Base-by-base conservation (phyloP, 2,888 invertebrate genomes). In the Caenorhabditis panamensis region DNA sequence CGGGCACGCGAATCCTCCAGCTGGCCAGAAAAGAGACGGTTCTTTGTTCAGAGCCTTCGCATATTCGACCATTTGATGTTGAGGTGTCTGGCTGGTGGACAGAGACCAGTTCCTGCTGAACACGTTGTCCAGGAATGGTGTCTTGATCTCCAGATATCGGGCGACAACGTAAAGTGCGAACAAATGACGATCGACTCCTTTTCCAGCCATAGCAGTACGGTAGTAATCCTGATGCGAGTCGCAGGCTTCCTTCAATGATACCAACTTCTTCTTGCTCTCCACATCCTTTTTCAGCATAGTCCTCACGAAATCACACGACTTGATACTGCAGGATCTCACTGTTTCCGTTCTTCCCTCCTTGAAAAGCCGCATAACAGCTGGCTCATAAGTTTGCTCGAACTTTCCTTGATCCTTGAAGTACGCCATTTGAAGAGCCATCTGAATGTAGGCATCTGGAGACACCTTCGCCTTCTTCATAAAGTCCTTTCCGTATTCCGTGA, bases 121-220 rank as follows among this genome's bases (percentile, higher is more conserved):
- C 28, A 97, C 97, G 92, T 97, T 20, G 18, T 69, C 90, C 9
- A 93, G 91, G 88, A 92, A 93, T 4, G 92, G 91, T 5, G 91
- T 91, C 22, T 81, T 93, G 91, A 95, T 94, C 92, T 97, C 96
- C 82, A 98, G 93, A 92, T 98, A 98, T 92, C 96, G 97, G 68
- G 97, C 96, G 68, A 99, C 95, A 37, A 99, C 97, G 92, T 97
- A 99, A 13, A 99, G 93, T 91, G 97, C 97, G 93, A 99, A 99
- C 47, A 99, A 93, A 92, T 99, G 98, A 62, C 99, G 94, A 92
- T 99, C 98, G 87, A 84, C 86, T n/a, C 86, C 87, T 26, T 94
- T 94, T 16, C 98, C 99, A 68, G 95, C 95, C 98, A 99, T 99
- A 2, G 97, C 96, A 92, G 97, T 95, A 91, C 97, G 95, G 92